These are phyloP conservation scores for Dorcus hopei DNA, from an alignment of 2,888 invertebrate genomes.

Conservation along the genomic window DNA sequence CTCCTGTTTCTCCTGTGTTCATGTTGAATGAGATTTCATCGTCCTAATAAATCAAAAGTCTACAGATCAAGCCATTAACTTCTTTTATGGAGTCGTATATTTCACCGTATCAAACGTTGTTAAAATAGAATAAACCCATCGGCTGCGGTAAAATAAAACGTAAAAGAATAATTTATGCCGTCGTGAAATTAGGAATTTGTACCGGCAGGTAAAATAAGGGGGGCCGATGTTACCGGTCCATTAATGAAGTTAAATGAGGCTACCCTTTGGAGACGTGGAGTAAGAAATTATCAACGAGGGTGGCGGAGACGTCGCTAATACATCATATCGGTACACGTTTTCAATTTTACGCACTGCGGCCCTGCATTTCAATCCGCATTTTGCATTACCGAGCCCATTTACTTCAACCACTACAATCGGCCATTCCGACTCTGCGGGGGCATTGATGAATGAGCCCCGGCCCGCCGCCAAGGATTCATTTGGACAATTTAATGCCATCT, in stretches of 20 bases:
- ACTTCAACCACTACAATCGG: constrained; percentile 28
- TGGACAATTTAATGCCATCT: constrained; percentile 34
- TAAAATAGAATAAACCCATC: too few relatives aligned
- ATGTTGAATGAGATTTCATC: too few relatives aligned
- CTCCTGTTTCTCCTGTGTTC: too few relatives aligned
- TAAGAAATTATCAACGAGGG: constrained; percentile 4
- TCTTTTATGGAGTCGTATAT: too few relatives aligned
- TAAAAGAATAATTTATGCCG: too few relatives aligned
- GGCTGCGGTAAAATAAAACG: too few relatives aligned
- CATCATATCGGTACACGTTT: constrained; percentile 40
- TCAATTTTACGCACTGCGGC: constrained; percentile 43
- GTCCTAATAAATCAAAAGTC: too few relatives aligned
- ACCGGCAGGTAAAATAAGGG: too few relatives aligned
- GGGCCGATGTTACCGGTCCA: background rate
- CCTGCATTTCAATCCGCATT: constrained; percentile 36
- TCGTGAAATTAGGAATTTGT: too few relatives aligned
- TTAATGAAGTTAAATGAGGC: constrained; percentile 1
- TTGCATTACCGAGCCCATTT: constrained; percentile 35
- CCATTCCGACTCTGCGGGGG: constrained; percentile 22
- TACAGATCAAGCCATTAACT: too few relatives aligned
- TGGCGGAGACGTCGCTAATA: constrained; percentile 26
- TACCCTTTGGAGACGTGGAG: background rate
- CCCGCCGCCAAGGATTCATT: constrained; percentile 24
- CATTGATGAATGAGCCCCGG: constrained; percentile 26
- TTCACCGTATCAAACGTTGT: too few relatives aligned